Base-by-base conservation (phyloP, 1,140 invertebrate species). In the Pseudomyrmex gracilis region DNA sequence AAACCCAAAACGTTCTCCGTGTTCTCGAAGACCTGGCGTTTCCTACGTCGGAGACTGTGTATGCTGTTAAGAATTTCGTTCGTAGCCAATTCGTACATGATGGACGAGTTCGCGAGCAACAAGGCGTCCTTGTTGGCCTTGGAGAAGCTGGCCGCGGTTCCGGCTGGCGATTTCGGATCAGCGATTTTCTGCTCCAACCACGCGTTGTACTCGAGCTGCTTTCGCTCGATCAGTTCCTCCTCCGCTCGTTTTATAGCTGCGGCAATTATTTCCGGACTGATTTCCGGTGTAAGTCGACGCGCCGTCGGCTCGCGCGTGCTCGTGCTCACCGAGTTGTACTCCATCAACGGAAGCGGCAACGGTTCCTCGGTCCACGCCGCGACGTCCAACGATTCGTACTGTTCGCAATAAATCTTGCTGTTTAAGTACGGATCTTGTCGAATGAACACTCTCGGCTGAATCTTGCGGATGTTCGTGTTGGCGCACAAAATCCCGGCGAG, bases 371-470 rank as follows among this genome's bases (percentile, higher is more conserved):
- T 92, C 96, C 97, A 97, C 0, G 96, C 94, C 1, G 94, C 91
- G 2, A 97, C 88, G 82, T 97, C 96, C 1, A 97, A 93, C 2
- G 95, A 92, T 43, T 93, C 94, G 89, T 97, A 96, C 90, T 97
- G 96, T 4, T 96, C 95, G 92, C 98, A 98, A 57, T 96, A 95
- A 86, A 98, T 96, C 7, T 96, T 95, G 8, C 97, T 97, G 91
- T 98, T 98, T 95, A 99, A 94, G 90, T 98, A 99, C 53, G 97
- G 96, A 94, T 99, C 98, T 87, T 97, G 96, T 66, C 97, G 96
- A 9, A 98, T 95, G 90, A 99, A 98, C 0, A 98, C 97, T 93
- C 97, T 97, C 0, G 97, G 97, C 90, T 98, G 97, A 13, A 97
- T 95, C 45, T 94, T 95, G 0, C 96, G 93, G 0, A 96, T 91